These are phyloP conservation scores for Dusona sp. DNA, from an alignment of 2,888 invertebrate species.

Conservation along the genomic window DNA sequence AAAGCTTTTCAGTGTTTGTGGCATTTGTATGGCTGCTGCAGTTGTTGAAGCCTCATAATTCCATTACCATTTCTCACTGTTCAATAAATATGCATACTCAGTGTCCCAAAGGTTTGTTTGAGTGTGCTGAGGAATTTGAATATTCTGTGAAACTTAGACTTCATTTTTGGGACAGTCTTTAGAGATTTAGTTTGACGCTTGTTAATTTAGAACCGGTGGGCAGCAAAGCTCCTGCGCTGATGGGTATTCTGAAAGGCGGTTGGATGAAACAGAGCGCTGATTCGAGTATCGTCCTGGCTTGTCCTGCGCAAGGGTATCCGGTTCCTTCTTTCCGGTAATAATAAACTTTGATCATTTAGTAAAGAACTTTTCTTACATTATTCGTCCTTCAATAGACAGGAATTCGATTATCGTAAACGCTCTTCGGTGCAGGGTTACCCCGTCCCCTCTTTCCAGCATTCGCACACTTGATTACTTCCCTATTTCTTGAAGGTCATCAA, in stretches of 20 bases:
- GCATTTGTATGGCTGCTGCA: slow-evolving; percentile 48
- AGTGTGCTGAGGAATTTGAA: background rate
- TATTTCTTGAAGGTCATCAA: background rate
- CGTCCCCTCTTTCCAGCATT: background rate
- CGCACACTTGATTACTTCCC: background rate
- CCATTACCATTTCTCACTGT: slow-evolving; percentile 41
- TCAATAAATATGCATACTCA: slow-evolving; percentile 16
- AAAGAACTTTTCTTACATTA: background rate
- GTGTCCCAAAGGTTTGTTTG: background rate
- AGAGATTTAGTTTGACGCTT: slow-evolving; percentile 23
- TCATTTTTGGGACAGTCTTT: background rate
- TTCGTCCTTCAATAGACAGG: background rate
- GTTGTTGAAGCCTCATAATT: slow-evolving; percentile 46
- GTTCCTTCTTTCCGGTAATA: slow-evolving; percentile 87
- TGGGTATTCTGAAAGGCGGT: slow-evolving; percentile 89
- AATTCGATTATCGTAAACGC: background rate
- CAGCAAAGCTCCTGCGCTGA: slow-evolving; percentile 89
- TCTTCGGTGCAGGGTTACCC: slow-evolving; percentile 9
- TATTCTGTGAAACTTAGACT: background rate
- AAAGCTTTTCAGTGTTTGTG: slow-evolving; percentile 34
- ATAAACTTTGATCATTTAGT: background rate
- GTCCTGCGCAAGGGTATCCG: slow-evolving; percentile 90
- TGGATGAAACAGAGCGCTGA: slow-evolving; percentile 88
- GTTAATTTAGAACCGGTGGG: slow-evolving; percentile 86
- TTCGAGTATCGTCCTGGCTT: slow-evolving; percentile 89